These are phyloP conservation scores for Hippopotamus amphibius DNA, from an alignment of 2,113 vertebrate genomes.

Conservation along the genomic window DNA sequence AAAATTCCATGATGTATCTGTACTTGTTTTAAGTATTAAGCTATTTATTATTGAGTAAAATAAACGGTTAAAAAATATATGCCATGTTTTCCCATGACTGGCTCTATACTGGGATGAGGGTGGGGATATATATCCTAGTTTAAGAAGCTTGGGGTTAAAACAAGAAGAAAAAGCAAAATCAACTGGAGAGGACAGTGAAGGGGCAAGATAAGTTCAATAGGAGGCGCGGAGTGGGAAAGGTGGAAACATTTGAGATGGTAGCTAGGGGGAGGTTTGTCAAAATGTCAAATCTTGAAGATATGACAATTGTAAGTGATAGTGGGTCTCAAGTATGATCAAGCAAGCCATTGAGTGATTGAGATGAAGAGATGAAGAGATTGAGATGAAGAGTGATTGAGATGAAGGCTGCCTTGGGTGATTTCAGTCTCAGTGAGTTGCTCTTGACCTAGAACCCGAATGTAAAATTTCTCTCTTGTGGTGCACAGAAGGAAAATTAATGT, in stretches of 20 bases:
- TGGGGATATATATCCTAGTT: not conserved
- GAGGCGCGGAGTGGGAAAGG: not conserved
- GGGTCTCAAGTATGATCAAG: not conserved
- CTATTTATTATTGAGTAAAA: constrained; percentile 31
- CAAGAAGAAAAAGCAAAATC: not conserved
- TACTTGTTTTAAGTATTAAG: not conserved
- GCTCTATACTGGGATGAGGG: not conserved
- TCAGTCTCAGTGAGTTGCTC: not conserved
- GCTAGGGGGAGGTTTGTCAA: not conserved
- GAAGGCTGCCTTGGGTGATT: not conserved
- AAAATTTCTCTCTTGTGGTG: constrained; percentile 16
- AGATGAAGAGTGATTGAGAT: not conserved
- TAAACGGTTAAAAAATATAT: not conserved
- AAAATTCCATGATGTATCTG: not conserved
- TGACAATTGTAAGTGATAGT: not conserved
- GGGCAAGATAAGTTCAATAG: not conserved
- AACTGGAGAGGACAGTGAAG: not conserved
- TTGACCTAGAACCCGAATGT: not conserved
- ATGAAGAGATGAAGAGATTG: not conserved
- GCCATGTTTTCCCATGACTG: not conserved
- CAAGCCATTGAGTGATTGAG: no score
- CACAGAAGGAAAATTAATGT: constrained; percentile 56
- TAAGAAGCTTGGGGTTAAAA: not conserved
- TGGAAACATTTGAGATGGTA: not conserved
- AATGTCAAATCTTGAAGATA: not conserved